Evolutionary conservation across 2,888 invertebrate species (phyloP).

Genomic region (Napeogenes sylphis): DNA sequence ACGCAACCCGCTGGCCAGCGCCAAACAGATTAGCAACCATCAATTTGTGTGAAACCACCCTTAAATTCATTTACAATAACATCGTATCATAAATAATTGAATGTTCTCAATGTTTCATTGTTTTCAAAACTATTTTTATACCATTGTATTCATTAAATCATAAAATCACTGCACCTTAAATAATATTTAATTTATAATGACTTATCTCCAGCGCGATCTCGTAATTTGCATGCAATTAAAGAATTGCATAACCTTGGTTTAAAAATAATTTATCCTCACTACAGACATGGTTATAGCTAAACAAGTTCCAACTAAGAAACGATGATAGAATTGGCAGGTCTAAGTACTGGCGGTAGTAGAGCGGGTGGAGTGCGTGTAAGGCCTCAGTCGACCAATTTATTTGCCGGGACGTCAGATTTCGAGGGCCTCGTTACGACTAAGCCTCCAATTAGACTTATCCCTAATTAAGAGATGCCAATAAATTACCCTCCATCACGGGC

Average conservation of each 20-base stretch:
- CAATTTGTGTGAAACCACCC: constrained; percentile 43
- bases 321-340: constrained; percentile 45
- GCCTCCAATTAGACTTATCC: constrained; percentile 80
- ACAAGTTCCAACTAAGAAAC: neutral
- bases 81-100: no score
- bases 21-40: constrained; percentile 8
- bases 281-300: neutral
- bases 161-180: constrained; percentile 9
- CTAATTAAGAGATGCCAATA: constrained; percentile 80
- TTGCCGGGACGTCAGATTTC: constrained; percentile 77
- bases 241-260: constrained; percentile 10
- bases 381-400: constrained; percentile 69
- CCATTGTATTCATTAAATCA: constrained; percentile 4
- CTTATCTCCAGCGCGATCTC: constrained; percentile 4
- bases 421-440: constrained; percentile 79
- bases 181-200: constrained; percentile 9
- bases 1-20: constrained; percentile 39
- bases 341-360: constrained; percentile 64
- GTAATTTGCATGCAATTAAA: constrained; percentile 12
- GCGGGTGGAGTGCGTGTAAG: constrained; percentile 55
- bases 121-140: no score
- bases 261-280: no score
- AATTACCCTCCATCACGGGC: constrained; percentile 79
- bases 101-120: no score
- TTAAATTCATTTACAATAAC: constrained; percentile 51